These are phyloP conservation scores for Callorhinus ursinus DNA, from an alignment of 2,113 vertebrate genomes.

Conservation along the genomic window DNA sequence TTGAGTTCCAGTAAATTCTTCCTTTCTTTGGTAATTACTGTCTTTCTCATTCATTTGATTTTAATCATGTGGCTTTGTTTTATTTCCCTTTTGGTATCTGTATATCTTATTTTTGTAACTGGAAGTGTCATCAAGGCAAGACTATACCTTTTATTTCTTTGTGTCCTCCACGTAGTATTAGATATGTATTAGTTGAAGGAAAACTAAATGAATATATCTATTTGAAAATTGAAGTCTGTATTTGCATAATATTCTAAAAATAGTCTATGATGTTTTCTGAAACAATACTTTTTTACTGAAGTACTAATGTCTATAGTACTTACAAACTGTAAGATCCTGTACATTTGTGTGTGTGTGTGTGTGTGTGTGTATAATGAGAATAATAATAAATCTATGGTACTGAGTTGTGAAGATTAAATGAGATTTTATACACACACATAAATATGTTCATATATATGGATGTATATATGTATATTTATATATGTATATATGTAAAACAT, in stretches of 20 bases:
- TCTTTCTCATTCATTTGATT: background rate
- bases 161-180: background rate
- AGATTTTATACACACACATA: background rate
- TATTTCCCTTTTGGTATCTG: background rate
- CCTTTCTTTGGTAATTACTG: background rate
- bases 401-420: background rate
- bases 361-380: background rate
- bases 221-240: slow-evolving; percentile 20
- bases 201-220: background rate
- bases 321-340: background rate
- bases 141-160: background rate
- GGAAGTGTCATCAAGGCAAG: background rate
- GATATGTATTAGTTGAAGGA: background rate
- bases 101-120: background rate
- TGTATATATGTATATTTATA: background rate
- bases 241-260: background rate
- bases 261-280: background rate
- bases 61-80: background rate
- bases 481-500: background rate
- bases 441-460: background rate
- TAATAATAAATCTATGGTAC: background rate
- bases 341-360: too few species aligned
- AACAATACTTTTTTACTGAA: background rate
- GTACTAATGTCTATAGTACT: background rate
- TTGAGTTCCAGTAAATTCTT: background rate